Evolutionary conservation across 2,797 vertebrate genomes (phyloP).

Genomic region (Lacerta viridis): DNA sequence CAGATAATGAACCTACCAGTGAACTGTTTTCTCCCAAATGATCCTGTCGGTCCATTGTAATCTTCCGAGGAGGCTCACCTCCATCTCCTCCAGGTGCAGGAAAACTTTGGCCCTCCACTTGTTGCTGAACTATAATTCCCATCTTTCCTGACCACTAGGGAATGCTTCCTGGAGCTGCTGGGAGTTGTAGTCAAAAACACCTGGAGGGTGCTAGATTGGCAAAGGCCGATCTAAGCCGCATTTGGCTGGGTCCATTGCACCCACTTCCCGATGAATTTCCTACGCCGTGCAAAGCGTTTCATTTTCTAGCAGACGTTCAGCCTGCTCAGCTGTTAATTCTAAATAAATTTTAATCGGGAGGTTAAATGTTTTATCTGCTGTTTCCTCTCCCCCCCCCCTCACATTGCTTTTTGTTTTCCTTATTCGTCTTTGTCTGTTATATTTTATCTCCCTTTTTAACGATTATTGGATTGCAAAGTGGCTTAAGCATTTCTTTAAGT

Average conservation of each 20-base stretch:
- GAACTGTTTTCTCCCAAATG: not conserved
- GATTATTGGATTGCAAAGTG: not conserved
- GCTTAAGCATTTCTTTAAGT: not conserved
- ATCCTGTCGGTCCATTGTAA: not conserved
- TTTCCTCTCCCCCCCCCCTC: not conserved
- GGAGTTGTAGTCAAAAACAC: not conserved
- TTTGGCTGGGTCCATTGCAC: not conserved
- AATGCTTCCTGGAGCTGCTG: not conserved
- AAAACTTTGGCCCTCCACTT: too few species aligned
- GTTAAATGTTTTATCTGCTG: too few species aligned
- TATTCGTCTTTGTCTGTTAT: not conserved
- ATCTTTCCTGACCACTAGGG: not conserved
- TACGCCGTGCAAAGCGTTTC: not conserved
- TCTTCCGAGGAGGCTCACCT: not conserved
- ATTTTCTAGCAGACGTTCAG: not conserved
- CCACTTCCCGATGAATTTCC: not conserved
- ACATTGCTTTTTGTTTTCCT: not conserved
- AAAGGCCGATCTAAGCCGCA: too few species aligned
- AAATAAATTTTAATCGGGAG: too few species aligned
- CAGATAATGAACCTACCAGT: not conserved
- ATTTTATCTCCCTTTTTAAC: not conserved
- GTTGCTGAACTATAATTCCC: not conserved
- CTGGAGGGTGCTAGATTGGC: too few species aligned
- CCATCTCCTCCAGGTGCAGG: not conserved
- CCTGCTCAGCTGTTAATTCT: not conserved